These are phyloP conservation scores for Actenoides lindsayi DNA, from an alignment of 2,113 vertebrate genomes.

Conservation along the genomic window DNA sequence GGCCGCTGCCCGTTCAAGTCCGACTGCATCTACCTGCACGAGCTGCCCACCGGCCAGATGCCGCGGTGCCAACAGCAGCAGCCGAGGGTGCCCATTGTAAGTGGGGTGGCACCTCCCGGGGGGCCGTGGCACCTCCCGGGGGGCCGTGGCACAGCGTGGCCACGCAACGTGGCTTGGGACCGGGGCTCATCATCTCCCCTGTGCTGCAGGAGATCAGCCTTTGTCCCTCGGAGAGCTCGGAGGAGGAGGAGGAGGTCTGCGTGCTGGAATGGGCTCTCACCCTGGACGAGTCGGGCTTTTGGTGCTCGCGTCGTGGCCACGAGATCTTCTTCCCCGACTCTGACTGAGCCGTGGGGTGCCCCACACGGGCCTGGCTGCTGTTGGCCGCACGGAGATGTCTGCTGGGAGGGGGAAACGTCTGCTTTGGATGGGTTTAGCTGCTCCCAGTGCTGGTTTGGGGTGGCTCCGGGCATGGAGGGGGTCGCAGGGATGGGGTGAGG, in stretches of 20 bases:
- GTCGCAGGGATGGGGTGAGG: neutral
- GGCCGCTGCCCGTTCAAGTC: constrained; percentile 86
- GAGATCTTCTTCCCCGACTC: neutral
- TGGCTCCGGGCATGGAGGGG: neutral
- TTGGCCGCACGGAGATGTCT: neutral
- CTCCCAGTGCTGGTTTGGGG: neutral
- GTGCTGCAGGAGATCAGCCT: neutral
- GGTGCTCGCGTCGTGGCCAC: accelerated
- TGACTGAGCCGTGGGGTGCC: neutral
- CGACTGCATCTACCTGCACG: constrained; percentile 87
- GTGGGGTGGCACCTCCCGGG: accelerated
- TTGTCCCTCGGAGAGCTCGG: constrained; percentile 58
- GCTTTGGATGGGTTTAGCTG: neutral
- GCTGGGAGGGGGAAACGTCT: neutral
- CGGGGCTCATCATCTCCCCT: neutral
- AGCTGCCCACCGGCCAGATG: constrained; percentile 7
- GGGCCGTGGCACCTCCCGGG: too few relatives aligned
- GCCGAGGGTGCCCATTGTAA: neutral
- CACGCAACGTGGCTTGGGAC: accelerated
- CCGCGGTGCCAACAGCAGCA: neutral
- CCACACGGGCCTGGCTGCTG: neutral
- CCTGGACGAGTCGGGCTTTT: constrained; percentile 6
- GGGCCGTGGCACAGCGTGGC: neutral
- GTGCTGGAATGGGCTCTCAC: constrained; percentile 69
- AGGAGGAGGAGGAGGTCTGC: constrained; percentile 36